A percentile compares a stretch with the other conserved stretches of the same genome.
Conservation (phyloP, 2,888 invertebrate genomes). For the Baccha elongata region DNA sequence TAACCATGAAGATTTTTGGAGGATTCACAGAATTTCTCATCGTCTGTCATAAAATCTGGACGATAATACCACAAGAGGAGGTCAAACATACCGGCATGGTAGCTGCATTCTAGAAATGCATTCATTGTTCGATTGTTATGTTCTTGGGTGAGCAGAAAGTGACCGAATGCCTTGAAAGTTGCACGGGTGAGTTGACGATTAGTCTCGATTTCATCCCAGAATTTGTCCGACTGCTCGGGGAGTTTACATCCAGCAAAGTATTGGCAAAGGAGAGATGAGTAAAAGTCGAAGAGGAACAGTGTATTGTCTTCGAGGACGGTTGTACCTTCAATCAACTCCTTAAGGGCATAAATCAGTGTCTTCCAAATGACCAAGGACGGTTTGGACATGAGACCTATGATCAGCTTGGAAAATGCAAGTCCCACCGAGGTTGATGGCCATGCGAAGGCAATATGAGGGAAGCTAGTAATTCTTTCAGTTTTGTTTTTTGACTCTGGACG, state of each 20-base stretch:
- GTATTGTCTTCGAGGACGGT: conserved; percentile 75
- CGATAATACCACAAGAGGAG: conserved; percentile 78
- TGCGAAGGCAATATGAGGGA: conserved; percentile 75
- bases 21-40: conserved; percentile 25
- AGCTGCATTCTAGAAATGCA: conserved; percentile 79
- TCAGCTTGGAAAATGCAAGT: conserved; percentile 78
- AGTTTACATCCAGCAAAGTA: conserved; percentile 79
- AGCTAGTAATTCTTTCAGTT: conserved; percentile 45
- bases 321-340: conserved; percentile 75
- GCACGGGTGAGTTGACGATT: conserved; percentile 75
- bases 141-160: conserved; percentile 77
- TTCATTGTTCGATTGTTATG: conserved; percentile 80
- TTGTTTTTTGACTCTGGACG: not conserved
- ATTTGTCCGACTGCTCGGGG: conserved; percentile 79
- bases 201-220: conserved; percentile 75
- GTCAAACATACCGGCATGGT: conserved; percentile 77
- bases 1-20: conserved; percentile 76
- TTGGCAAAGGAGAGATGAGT: conserved; percentile 78
- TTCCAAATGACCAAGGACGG: conserved; percentile 81
- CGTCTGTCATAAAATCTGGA: conserved; percentile 77
- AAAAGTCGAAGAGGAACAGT: conserved; percentile 79
- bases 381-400: conserved; percentile 79
- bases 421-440: conserved; percentile 80
- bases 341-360: conserved; percentile 77
- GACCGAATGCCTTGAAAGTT: conserved; percentile 78